phyloP scores from a whole-genome alignment of 2,797 vertebrate species.

The Enteromius paludinosus region DNA sequence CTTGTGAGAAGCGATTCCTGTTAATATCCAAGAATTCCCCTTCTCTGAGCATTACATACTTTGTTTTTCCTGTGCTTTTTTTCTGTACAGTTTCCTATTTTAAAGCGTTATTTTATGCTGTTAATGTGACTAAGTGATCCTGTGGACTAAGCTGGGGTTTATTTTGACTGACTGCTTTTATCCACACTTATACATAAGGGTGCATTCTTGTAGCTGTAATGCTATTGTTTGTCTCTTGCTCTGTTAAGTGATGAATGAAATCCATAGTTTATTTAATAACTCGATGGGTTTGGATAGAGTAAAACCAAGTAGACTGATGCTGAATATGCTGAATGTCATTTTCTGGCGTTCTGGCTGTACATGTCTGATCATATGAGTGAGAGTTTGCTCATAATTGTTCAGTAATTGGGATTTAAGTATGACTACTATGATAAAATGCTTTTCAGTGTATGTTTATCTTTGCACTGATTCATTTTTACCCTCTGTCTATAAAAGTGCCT shows the following conservation, averaged over 20 bases:
- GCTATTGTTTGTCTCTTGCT: not conserved
- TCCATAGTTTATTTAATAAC: constrained; percentile 14
- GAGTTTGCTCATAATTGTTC: not conserved
- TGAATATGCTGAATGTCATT: not conserved
- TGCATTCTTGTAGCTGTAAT: constrained; percentile 30
- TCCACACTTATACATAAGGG: constrained; percentile 16
- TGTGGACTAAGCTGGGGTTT: constrained; percentile 41
- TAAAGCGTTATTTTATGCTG: not conserved
- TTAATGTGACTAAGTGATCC: constrained; percentile 49
- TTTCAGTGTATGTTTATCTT: constrained; percentile 41
- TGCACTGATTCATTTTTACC: constrained; percentile 33
- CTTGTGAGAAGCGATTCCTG: not conserved
- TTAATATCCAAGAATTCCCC: constrained; percentile 1
- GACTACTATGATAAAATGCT: constrained; percentile 56
- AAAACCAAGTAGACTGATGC: not conserved
- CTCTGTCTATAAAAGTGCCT: constrained; percentile 76
- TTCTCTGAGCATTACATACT: constrained; percentile 2
- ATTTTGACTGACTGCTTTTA: constrained; percentile 41
- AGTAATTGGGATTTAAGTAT: constrained; percentile 20
- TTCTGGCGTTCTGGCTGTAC: constrained; percentile 53
- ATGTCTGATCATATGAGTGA: constrained; percentile 51
- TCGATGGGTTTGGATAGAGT: not conserved
- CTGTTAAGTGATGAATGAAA: constrained; percentile 20
- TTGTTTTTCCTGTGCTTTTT: constrained; percentile 3
- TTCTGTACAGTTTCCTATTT: constrained; percentile 24